Evolutionary conservation across 2,113 vertebrate species (phyloP).

Genomic region (Loxodonta africana): DNA sequence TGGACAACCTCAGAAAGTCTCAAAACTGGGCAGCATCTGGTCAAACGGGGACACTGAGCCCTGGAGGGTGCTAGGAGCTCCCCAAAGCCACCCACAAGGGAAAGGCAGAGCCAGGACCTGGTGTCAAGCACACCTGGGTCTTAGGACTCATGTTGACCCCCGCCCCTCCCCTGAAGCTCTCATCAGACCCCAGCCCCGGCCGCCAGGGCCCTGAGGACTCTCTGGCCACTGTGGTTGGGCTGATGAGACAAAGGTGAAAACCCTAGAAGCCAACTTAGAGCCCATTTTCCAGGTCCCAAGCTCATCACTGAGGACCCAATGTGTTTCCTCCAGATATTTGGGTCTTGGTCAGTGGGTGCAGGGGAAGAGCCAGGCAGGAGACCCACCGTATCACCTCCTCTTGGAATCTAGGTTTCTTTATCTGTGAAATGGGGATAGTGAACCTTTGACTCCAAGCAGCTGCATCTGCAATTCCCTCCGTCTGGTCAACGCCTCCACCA

Average conservation of each 20-base stretch:
- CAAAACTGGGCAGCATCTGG: background rate
- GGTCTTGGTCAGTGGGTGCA: background rate
- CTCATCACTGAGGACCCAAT: background rate
- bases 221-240: background rate
- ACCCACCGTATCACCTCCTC: background rate
- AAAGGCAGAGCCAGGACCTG: background rate
- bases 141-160: background rate
- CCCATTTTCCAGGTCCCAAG: background rate
- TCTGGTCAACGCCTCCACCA: background rate
- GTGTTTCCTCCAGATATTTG: background rate
- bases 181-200: background rate
- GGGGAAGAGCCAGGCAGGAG: background rate
- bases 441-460: background rate
- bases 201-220: background rate
- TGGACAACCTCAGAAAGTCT: background rate
- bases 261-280: conserved; percentile 78
- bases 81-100: background rate
- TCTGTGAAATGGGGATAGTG: background rate
- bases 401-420: background rate
- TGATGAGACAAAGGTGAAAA: conserved; percentile 82
- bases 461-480: background rate
- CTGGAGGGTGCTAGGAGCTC: background rate
- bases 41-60: background rate
- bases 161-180: background rate
- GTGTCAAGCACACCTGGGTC: background rate